phyloP scores from a whole-genome alignment of 2,888 invertebrate genomes.

The Drosophila engyochracea region DNA sequence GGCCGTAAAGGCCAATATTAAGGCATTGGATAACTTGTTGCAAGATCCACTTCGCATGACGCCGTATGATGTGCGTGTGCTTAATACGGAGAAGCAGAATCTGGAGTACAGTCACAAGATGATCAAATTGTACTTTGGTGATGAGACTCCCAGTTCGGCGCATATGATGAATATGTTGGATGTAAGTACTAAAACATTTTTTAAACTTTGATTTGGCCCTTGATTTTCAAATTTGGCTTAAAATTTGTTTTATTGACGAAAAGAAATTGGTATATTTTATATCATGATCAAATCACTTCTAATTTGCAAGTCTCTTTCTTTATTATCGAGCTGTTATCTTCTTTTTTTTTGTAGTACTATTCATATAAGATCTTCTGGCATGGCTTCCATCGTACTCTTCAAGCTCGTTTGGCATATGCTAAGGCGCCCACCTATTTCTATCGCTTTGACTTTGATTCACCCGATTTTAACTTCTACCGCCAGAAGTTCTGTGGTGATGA shows the following conservation, averaged over 20 bases:
- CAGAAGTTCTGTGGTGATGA: constrained; percentile 72
- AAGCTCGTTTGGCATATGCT: constrained; percentile 66
- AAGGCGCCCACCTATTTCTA: constrained; percentile 77
- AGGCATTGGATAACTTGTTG: constrained; percentile 53
- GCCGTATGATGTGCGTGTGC: constrained; percentile 54
- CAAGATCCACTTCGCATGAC: constrained; percentile 56
- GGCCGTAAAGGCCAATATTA: constrained; percentile 54
- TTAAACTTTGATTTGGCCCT: not conserved
- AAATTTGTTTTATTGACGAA: not conserved
- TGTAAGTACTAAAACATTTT: constrained; percentile 35
- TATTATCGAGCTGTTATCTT: not conserved
- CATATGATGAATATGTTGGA: constrained; percentile 55
- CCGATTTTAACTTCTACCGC: constrained; percentile 75
- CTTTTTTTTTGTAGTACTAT: constrained; percentile 61
- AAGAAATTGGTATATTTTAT: not conserved
- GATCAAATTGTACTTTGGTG: constrained; percentile 73
- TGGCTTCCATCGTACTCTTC: constrained; percentile 74
- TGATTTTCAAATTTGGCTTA: not conserved
- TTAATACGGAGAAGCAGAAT: constrained; percentile 56
- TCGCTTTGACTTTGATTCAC: constrained; percentile 82
- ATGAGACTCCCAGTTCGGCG: constrained; percentile 58
- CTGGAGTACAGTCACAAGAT: constrained; percentile 76
- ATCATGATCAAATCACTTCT: not conserved
- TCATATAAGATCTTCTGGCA: constrained; percentile 82
- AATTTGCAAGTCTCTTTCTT: not conserved